Conservation (phyloP, 1,140 invertebrate genomes). For the Patella vulgata region DNA sequence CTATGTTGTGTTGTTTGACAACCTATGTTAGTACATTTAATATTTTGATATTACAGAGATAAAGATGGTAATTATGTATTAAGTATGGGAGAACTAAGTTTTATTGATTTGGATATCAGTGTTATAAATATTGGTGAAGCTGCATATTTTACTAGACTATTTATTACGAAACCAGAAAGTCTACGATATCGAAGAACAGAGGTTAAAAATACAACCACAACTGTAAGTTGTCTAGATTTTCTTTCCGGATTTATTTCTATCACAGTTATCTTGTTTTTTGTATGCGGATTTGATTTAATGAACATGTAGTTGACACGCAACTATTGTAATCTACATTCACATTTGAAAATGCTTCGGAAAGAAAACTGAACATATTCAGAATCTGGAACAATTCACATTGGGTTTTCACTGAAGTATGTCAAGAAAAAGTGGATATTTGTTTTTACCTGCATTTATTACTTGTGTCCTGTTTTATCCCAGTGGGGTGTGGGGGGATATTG, state of each 20-base stretch:
- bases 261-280: slow-evolving; percentile 6
- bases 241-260: slow-evolving; percentile 6
- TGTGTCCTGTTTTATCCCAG: too few species aligned
- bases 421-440: too few species aligned
- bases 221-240: too few species aligned
- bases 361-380: too few species aligned
- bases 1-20: too few species aligned
- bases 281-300: background rate
- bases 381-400: too few species aligned
- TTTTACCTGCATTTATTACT: too few species aligned
- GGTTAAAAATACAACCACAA: background rate
- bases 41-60: slow-evolving; percentile 26
- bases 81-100: slow-evolving; percentile 79
- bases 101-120: slow-evolving; percentile 80
- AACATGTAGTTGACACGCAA: slow-evolving; percentile 2
- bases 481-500: too few species aligned
- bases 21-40: too few species aligned
- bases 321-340: background rate
- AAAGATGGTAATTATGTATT: slow-evolving; percentile 60
- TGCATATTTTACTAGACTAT: slow-evolving; percentile 89
- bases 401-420: too few species aligned
- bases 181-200: slow-evolving; percentile 79
- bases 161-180: slow-evolving; percentile 75
- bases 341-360: background rate
- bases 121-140: slow-evolving; percentile 85